These are phyloP conservation scores for Cephus nigrinus DNA, from an alignment of 2,888 invertebrate species.

Conservation along the genomic window DNA sequence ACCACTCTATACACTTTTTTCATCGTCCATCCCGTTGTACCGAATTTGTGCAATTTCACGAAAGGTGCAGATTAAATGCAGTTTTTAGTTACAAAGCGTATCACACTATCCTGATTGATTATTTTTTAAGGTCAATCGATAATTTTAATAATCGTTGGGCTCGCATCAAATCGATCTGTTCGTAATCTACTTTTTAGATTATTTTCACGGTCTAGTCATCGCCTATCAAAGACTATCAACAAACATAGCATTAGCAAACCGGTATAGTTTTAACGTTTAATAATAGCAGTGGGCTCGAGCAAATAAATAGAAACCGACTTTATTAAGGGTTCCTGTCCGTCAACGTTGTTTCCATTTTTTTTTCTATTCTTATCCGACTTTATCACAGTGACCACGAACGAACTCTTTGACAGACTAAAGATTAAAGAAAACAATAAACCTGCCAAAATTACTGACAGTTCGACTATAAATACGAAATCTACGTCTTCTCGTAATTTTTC, in stretches of 20 bases:
- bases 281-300: neutral
- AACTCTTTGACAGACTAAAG: neutral
- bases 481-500: neutral
- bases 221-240: neutral
- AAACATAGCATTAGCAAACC: neutral
- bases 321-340: constrained; percentile 4
- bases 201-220: neutral
- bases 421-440: neutral
- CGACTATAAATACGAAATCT: neutral
- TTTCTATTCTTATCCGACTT: neutral
- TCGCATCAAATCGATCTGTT: neutral
- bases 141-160: neutral
- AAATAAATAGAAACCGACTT: constrained; percentile 5
- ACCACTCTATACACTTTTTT: neutral
- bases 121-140: neutral
- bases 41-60: neutral
- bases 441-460: neutral
- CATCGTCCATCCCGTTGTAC: neutral
- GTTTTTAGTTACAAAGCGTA: neutral
- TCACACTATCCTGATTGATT: neutral
- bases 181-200: neutral
- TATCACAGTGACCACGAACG: neutral
- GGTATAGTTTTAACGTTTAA: neutral
- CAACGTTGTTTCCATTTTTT: neutral
- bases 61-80: neutral